phyloP scores from a whole-genome alignment of 2,797 vertebrate genomes.

The Pantherophis vulpinus region DNA sequence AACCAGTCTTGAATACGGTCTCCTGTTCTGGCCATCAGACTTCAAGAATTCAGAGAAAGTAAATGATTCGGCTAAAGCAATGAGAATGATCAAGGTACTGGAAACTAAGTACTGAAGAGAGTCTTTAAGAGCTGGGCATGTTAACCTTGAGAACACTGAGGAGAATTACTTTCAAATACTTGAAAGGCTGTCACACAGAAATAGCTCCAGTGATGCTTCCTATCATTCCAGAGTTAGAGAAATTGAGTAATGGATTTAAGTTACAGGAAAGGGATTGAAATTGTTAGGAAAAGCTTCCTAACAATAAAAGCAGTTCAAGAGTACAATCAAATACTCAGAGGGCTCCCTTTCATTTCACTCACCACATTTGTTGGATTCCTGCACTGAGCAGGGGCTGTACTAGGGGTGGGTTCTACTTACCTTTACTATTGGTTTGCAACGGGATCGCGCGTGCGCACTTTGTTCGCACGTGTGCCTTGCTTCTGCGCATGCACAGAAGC shows the following conservation, averaged over 20 bases:
- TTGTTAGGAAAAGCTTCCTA: neutral
- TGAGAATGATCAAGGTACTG: neutral
- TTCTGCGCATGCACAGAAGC: no score
- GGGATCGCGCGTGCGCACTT: accelerated
- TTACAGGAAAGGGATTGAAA: neutral
- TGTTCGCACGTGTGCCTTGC: no score
- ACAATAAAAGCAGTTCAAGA: neutral
- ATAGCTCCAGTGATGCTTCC: neutral
- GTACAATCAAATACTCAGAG: neutral
- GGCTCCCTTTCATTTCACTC: neutral
- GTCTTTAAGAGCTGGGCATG: neutral
- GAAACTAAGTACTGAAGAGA: neutral
- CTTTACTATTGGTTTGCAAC: no score
- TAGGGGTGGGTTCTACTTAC: no score
- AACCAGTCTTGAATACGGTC: neutral
- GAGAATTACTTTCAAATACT: neutral
- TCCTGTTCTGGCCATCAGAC: neutral
- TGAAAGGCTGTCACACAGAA: neutral
- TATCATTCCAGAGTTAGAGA: neutral
- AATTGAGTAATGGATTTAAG: neutral
- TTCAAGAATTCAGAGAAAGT: neutral
- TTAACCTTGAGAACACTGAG: neutral
- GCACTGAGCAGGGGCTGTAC: neutral
- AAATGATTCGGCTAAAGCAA: neutral
- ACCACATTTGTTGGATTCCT: neutral